Percentiles rank a stretch among this genome's conserved stretches.
phyloP scores from a whole-genome alignment of 2,888 invertebrate genomes.

The Melangyna quadrimaculata region DNA sequence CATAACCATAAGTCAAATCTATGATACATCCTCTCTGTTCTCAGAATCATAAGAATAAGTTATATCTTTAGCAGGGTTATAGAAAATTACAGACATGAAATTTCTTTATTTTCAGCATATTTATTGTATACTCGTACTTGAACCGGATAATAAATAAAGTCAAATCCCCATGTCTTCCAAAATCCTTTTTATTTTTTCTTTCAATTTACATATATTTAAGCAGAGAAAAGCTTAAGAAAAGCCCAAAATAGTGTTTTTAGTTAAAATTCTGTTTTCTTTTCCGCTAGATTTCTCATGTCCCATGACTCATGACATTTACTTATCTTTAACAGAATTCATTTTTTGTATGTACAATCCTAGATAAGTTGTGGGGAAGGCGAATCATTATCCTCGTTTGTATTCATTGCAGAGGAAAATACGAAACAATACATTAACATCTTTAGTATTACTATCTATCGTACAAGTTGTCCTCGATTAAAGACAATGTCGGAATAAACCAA shows the following conservation, averaged over 20 bases:
- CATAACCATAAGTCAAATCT: no score
- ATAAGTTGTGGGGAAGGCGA: neutral
- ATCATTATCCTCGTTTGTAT: constrained; percentile 6
- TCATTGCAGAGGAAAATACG: neutral
- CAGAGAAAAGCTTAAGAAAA: neutral
- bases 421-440: neutral
- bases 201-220: neutral
- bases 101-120: neutral
- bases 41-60: no score
- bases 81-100: neutral
- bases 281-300: neutral
- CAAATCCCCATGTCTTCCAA: neutral
- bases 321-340: constrained; percentile 4
- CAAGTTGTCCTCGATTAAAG: constrained; percentile 5
- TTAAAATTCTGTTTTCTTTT: neutral
- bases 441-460: constrained; percentile 28
- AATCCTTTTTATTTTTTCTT: neutral
- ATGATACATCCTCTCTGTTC: no score
- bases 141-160: neutral
- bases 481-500: neutral
- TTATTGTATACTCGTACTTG: no score
- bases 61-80: no score
- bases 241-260: neutral
- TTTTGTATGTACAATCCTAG: neutral
- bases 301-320: constrained; percentile 1